Conservation (phyloP, 1,140 invertebrate species). For the Brachionus calyciflorus region DNA sequence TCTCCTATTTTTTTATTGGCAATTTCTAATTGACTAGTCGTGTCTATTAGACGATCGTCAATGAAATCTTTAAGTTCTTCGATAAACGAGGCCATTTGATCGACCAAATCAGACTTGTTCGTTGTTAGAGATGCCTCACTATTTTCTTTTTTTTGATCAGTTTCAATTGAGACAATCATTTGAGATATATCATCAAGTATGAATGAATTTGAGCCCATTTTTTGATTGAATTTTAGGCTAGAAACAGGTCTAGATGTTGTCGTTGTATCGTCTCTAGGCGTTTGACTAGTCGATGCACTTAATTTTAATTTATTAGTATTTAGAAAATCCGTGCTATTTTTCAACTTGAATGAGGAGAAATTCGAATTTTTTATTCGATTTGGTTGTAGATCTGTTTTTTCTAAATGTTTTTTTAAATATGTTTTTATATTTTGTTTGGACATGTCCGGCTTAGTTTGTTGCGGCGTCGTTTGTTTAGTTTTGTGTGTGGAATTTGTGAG, state of each 20-base stretch:
- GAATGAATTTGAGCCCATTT: conserved; percentile 5
- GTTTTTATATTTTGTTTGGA: conserved; percentile 32
- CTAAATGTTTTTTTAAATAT: conserved; percentile 21
- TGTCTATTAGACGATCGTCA: conserved; percentile 21
- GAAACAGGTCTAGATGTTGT: not conserved
- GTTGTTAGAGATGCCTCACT: not conserved
- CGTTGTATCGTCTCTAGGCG: too few relatives aligned
- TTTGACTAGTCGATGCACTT: not conserved
- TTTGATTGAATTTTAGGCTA: not conserved
- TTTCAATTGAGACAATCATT: conserved; percentile 20
- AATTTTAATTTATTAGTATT: not conserved
- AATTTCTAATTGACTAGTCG: conserved; percentile 25
- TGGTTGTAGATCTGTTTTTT: conserved; percentile 8
- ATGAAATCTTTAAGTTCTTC: conserved; percentile 32
- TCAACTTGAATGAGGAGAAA: conserved; percentile 17
- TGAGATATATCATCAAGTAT: conserved; percentile 19
- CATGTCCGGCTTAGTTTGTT: not conserved
- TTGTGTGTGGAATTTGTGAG: not conserved
- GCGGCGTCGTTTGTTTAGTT: not conserved
- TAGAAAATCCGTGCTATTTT: conserved; percentile 9
- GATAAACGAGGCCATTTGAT: conserved; percentile 31
- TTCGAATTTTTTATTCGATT: conserved; percentile 1
- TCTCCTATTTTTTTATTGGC: conserved; percentile 22
- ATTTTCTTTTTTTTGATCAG: not conserved
- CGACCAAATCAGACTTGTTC: conserved; percentile 1